Evolutionary conservation across 2,888 invertebrate genomes (phyloP), one percentile per base, ranked within the genome.

Genomic region (Meganola albula): DNA sequence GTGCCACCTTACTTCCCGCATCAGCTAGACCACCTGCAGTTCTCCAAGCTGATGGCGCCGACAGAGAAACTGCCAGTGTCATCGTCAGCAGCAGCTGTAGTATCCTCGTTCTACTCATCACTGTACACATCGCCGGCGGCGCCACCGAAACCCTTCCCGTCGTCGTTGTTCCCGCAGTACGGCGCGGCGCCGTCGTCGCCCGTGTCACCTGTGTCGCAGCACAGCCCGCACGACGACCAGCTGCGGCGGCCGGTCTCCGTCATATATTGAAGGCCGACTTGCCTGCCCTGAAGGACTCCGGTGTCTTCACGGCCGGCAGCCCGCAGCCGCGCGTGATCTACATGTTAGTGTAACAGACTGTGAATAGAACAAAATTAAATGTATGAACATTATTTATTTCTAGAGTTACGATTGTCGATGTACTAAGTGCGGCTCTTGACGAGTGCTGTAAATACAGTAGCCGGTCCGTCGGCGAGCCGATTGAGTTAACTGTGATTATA

Each of bases 1-100:
- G 85, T 93, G 68, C 88, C 92, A 1, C 90, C 92, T 1, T 94
- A 94, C 73, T 94, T 94, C 72, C 92, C 92, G 27, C 91, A 93
- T 12, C 91, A 93, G 27, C 89, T 92, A 73, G 91, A 89, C 71
- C 89, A 88, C 40, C 77, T 90, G 37, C 89, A 89, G 68, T 89
- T 88, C 73, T 90, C 84, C 50, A 92, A 88, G 64, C 73, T 90
- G 45, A 89, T 89, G 64, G 85, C 82, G 8, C 85, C 86, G 51
- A 69, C 66, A 50, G 85, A 72, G 49, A 84, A 73, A 60, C 40
- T 75, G 74, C 85, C 72, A 73, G 77, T 72, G 77, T 85, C 74
- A 24, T 71, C 74, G 20, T 79, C 80, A 1, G 86, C 87, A 10
- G 89, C 89, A 1, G 90, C 90, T 1, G 89, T 90, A 1, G 90